phyloP scores from a whole-genome alignment of 2,888 invertebrate species.

The Drosophila leonis region DNA sequence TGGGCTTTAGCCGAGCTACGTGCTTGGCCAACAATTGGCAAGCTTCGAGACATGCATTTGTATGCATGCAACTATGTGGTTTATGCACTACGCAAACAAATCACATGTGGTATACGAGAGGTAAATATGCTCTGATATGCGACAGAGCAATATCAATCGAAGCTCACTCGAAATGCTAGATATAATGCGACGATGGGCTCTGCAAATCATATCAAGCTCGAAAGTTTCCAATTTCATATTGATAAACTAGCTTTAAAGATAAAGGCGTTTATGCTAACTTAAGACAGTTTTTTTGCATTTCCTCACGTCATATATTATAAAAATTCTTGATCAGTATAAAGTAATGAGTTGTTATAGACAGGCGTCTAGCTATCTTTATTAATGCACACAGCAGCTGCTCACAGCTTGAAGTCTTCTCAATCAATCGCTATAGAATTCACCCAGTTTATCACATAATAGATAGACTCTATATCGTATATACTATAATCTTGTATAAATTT shows the following conservation, averaged over 20 bases:
- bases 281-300: background rate
- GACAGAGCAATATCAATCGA: background rate
- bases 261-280: too few species aligned
- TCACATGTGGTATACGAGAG: background rate
- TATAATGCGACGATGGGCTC: background rate
- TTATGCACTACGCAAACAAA: background rate
- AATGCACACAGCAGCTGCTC: background rate
- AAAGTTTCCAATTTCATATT: background rate
- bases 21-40: slow-evolving; percentile 31
- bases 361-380: background rate
- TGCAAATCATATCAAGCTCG: background rate
- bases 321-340: background rate
- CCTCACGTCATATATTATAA: background rate
- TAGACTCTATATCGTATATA: too few species aligned
- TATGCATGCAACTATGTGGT: slow-evolving; percentile 16
- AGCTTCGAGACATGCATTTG: slow-evolving; percentile 2
- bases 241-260: background rate
- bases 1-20: slow-evolving; percentile 46
- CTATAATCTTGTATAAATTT: too few species aligned
- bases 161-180: background rate
- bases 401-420: background rate
- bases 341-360: background rate
- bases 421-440: too few species aligned
- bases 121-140: slow-evolving; percentile 17
- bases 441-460: too few species aligned